These are phyloP conservation scores for Ips typographus DNA, from an alignment of 1,140 invertebrate genomes.

Conservation along the genomic window DNA sequence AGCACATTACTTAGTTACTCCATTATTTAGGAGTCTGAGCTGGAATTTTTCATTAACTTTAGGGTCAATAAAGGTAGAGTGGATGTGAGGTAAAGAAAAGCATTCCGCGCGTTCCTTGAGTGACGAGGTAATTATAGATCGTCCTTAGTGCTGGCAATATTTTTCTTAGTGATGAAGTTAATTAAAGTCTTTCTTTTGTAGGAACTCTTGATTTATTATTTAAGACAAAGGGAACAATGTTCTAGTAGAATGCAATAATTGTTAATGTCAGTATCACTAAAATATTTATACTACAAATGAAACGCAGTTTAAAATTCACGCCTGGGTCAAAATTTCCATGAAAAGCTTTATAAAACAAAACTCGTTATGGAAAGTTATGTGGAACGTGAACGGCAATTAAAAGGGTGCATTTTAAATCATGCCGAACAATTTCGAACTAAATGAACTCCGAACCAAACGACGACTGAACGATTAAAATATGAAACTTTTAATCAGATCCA, in stretches of 20 bases:
- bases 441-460: background rate
- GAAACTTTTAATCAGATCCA: no score
- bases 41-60: slow-evolving; percentile 6
- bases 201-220: no score
- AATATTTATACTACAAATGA: slow-evolving; percentile 1
- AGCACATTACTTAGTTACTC: slow-evolving; percentile 4
- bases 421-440: background rate
- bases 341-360: slow-evolving; percentile 3
- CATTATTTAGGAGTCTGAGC: slow-evolving; percentile 3
- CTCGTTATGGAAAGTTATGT: slow-evolving; percentile 6
- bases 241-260: no score
- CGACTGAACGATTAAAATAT: no score
- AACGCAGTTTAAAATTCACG: slow-evolving; percentile 6
- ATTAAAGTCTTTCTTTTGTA: background rate
- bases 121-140: background rate
- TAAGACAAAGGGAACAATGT: no score
- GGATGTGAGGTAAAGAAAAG: slow-evolving; percentile 2
- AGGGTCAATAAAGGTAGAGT: slow-evolving; percentile 1
- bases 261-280: background rate
- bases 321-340: slow-evolving; percentile 3
- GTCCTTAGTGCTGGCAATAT: background rate
- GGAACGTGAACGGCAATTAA: slow-evolving; percentile 3
- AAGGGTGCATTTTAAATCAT: slow-evolving; percentile 6
- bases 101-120: background rate
- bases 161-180: background rate